phyloP scores from a whole-genome alignment of 2,797 vertebrate genomes.

The Manis crassicaudata region DNA sequence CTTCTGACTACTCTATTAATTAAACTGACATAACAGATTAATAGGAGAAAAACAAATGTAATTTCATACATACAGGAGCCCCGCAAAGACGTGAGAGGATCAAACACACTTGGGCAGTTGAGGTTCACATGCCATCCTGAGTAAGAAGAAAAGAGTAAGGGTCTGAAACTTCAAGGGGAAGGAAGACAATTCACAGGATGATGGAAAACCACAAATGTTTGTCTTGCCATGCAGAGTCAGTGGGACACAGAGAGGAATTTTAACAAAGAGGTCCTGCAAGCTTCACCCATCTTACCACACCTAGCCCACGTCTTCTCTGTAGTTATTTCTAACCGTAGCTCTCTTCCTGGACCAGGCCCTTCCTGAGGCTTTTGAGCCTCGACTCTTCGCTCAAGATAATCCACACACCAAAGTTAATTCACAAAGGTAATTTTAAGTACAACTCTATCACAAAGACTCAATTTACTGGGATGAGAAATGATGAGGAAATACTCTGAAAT shows the following conservation, averaged over 20 bases:
- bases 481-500: no score
- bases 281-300: background rate
- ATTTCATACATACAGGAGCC: background rate
- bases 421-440: background rate
- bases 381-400: background rate
- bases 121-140: background rate
- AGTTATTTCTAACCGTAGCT: background rate
- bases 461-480: background rate
- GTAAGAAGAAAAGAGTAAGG: background rate
- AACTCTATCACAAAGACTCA: background rate
- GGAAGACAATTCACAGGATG: background rate
- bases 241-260: background rate
- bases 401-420: background rate
- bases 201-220: background rate
- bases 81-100: background rate
- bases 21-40: background rate
- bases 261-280: background rate
- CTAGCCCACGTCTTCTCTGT: background rate
- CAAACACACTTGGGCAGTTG: background rate
- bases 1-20: background rate
- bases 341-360: background rate
- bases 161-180: background rate
- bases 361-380: background rate
- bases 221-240: background rate
- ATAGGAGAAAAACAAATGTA: background rate